Percentiles rank a stretch among this genome's conserved stretches.
Evolutionary conservation across 2,113 vertebrate genomes (phyloP).

Genomic region (Hemicordylus capensis): DNA sequence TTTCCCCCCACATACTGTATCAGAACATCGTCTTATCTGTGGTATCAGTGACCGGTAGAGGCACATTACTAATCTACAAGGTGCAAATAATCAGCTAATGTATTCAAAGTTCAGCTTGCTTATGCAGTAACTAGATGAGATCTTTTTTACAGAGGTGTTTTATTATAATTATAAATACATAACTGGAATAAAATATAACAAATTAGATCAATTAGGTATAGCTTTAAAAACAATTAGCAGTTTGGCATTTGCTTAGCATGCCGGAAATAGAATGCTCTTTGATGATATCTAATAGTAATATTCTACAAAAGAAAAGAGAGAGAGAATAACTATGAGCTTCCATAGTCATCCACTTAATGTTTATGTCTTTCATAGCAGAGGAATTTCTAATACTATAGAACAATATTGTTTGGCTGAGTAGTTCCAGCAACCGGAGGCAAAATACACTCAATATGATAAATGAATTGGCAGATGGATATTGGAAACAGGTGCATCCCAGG

Average conservation of each 20-base stretch:
- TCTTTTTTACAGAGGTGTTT: not conserved
- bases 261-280: not conserved
- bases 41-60: not conserved
- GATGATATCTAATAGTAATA: not conserved
- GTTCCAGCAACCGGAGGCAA: not conserved
- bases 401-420: not conserved
- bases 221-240: not conserved
- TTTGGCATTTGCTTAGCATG: not conserved
- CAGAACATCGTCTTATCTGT: not conserved
- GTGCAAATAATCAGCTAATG: too few relatives aligned
- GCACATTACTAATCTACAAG: not conserved
- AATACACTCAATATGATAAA: not conserved
- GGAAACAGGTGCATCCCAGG: not conserved
- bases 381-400: not conserved
- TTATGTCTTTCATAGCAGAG: not conserved
- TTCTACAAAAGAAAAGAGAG: not conserved
- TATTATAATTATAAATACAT: not conserved
- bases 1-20: not conserved
- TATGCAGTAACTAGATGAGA: too few relatives aligned
- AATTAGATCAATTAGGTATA: not conserved
- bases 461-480: not conserved
- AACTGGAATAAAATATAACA: not conserved
- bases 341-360: not conserved
- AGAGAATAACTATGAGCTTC: not conserved
- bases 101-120: too few relatives aligned